phyloP scores from a whole-genome alignment of 2,888 invertebrate species.

The Himalopsyche kuldschensis region DNA sequence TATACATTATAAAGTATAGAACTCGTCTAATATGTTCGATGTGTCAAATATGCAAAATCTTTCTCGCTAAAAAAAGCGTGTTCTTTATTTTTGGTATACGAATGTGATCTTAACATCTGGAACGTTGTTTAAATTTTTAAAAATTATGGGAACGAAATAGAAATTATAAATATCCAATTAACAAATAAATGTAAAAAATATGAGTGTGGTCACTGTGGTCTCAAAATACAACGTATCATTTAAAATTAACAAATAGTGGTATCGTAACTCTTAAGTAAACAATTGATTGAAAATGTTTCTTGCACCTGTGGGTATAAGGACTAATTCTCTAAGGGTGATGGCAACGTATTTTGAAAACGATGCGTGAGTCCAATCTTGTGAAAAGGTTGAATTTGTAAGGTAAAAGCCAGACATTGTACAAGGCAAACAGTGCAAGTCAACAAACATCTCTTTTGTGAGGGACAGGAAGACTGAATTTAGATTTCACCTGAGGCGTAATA shows the following conservation, averaged over 20 bases:
- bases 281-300: background rate
- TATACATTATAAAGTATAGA: too few species aligned
- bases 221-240: background rate
- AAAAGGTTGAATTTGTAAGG: background rate
- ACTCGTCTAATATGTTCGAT: too few species aligned
- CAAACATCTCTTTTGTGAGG: background rate
- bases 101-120: too few species aligned
- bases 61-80: too few species aligned
- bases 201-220: background rate
- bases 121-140: too few species aligned
- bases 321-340: background rate
- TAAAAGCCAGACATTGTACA: background rate
- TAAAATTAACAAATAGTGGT: background rate
- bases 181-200: background rate
- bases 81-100: too few species aligned
- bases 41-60: too few species aligned
- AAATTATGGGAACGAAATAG: too few species aligned
- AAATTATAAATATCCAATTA: too few species aligned
- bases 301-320: background rate
- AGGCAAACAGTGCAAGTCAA: background rate
- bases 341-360: background rate
- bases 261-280: background rate
- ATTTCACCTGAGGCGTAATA: background rate
- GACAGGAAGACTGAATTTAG: background rate
- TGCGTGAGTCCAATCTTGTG: background rate